Percentiles rank a stretch among this genome's conserved stretches.
Evolutionary conservation across 2,888 invertebrate species (phyloP).

Genomic region (Dryocosmus kuriphilus): DNA sequence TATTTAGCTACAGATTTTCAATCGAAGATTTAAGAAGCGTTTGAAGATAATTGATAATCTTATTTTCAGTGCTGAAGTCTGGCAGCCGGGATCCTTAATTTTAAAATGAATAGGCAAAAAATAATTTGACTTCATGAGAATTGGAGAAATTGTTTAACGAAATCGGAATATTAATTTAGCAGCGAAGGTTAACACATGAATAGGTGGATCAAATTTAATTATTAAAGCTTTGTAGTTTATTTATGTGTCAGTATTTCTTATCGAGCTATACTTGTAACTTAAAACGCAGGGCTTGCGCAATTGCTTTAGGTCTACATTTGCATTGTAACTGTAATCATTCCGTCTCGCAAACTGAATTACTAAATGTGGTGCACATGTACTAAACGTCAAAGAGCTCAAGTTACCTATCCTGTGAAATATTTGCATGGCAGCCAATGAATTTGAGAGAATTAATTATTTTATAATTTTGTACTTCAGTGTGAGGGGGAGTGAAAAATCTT

Average conservation of each 20-base stretch:
- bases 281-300: neutral
- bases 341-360: neutral
- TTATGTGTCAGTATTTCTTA: neutral
- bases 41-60: neutral
- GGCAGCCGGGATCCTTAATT: neutral
- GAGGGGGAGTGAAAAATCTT: too few relatives aligned
- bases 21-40: constrained; percentile 5
- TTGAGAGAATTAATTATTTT: neutral
- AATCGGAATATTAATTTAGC: too few relatives aligned
- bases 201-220: too few relatives aligned
- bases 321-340: neutral
- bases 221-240: neutral
- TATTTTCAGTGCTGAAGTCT: neutral
- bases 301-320: neutral
- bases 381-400: neutral
- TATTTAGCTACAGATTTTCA: constrained; percentile 5
- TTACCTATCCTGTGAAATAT: neutral
- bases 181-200: too few relatives aligned
- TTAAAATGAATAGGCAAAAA: neutral
- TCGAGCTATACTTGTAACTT: neutral
- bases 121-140: too few relatives aligned
- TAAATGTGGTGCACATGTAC: neutral
- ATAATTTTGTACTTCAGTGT: neutral
- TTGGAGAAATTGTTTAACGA: too few relatives aligned
- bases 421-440: neutral